A percentile compares a stretch with the other conserved stretches of the same genome.
phyloP scores from a whole-genome alignment of 2,113 vertebrate genomes.

The Lampris incognitus region DNA sequence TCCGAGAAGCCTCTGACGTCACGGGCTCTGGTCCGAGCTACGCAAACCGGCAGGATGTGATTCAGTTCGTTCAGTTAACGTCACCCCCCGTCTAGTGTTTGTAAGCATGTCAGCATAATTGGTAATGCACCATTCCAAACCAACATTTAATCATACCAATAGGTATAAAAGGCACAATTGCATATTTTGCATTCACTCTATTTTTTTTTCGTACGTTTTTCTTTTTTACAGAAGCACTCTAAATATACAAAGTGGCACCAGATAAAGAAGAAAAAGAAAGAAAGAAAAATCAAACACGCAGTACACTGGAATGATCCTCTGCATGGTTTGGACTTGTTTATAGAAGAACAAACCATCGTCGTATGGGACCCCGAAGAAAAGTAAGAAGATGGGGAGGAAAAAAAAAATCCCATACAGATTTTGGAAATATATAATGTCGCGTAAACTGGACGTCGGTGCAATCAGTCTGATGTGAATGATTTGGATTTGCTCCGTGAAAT shows the following conservation, averaged over 20 bases:
- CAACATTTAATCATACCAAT: slow-evolving; percentile 91
- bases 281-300: slow-evolving; percentile 80
- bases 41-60: slow-evolving; percentile 65
- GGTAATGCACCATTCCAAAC: slow-evolving; percentile 88
- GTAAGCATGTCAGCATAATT: slow-evolving; percentile 84
- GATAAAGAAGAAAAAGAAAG: slow-evolving; percentile 80
- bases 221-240: slow-evolving; percentile 92
- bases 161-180: slow-evolving; percentile 99
- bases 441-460: slow-evolving; percentile 23
- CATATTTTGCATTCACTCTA: slow-evolving; percentile 99
- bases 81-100: slow-evolving; percentile 83
- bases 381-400: slow-evolving; percentile 74
- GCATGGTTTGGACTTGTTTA: slow-evolving; percentile 48
- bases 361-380: slow-evolving; percentile 66
- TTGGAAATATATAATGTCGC: slow-evolving; percentile 80
- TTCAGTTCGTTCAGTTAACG: slow-evolving; percentile 84
- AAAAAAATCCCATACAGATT: slow-evolving; percentile 83
- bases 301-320: slow-evolving; percentile 62
- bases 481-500: slow-evolving; percentile 17
- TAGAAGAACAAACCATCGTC: slow-evolving; percentile 31
- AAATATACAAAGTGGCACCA: slow-evolving; percentile 94
- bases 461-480: slow-evolving; percentile 4
- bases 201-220: slow-evolving; percentile 57
- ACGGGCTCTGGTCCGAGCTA: slow-evolving; percentile 72
- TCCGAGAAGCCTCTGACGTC: slow-evolving; percentile 88